phyloP scores from a whole-genome alignment of 2,888 invertebrate species.

The Ennomos quercinarius region DNA sequence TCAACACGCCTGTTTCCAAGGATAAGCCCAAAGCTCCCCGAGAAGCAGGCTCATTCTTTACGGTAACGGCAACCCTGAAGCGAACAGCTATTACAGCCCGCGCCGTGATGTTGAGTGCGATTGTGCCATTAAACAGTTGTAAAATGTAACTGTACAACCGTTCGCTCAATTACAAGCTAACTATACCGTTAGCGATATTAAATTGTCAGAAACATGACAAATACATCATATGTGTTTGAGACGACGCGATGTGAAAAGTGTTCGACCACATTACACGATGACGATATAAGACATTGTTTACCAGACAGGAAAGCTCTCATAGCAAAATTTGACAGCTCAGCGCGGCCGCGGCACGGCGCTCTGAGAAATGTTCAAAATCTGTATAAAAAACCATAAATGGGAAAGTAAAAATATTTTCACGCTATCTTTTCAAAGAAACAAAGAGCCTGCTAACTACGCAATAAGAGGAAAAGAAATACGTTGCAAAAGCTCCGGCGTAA shows the following conservation, averaged over 20 bases:
- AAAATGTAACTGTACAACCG: slow-evolving; percentile 55
- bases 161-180: slow-evolving; percentile 63
- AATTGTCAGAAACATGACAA: slow-evolving; percentile 37
- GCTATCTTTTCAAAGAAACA: slow-evolving; percentile 9
- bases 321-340: no score
- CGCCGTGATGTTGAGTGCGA: slow-evolving; percentile 46
- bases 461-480: slow-evolving; percentile 12
- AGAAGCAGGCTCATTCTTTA: background rate
- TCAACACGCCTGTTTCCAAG: no score
- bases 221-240: no score
- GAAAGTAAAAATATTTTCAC: no score
- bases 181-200: slow-evolving; percentile 48
- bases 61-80: slow-evolving; percentile 32
- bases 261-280: no score
- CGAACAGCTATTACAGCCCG: slow-evolving; percentile 41
- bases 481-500: slow-evolving; percentile 26
- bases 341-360: no score
- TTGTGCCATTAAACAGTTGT: slow-evolving; percentile 51
- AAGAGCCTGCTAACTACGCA: slow-evolving; percentile 9
- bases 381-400: no score
- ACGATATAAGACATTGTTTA: no score
- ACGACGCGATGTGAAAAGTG: no score
- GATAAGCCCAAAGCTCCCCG: no score
- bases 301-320: no score
- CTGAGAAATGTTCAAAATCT: no score